Evolutionary conservation across 2,113 vertebrate genomes (phyloP).

Genomic region (Campylorhamphus procurvoides): DNA sequence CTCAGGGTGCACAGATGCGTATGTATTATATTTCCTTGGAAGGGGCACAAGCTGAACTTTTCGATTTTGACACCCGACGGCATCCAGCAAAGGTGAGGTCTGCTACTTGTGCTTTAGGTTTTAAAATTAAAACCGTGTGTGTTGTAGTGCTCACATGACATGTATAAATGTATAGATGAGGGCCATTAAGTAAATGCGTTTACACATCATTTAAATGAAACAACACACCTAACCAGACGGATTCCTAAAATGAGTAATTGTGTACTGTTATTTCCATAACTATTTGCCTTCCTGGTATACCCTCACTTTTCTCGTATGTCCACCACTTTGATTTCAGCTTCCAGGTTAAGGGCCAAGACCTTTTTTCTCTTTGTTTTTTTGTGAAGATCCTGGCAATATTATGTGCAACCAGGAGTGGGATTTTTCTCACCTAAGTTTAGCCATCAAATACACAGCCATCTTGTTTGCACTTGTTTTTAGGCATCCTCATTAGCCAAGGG

Average conservation of each 20-base stretch:
- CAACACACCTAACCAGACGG: constrained; percentile 63
- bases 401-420: background rate
- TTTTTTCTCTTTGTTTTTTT: background rate
- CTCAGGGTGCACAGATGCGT: constrained; percentile 65
- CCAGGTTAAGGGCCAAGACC: background rate
- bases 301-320: constrained; percentile 23
- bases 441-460: background rate
- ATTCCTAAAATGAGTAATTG: constrained; percentile 40
- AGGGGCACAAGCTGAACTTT: constrained; percentile 69
- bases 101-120: constrained; percentile 65
- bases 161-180: constrained; percentile 56
- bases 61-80: constrained; percentile 48
- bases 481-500: background rate
- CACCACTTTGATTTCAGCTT: constrained; percentile 21
- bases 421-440: background rate
- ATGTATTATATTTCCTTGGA: constrained; percentile 68
- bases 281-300: background rate
- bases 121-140: constrained; percentile 66
- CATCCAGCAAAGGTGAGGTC: constrained; percentile 70
- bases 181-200: constrained; percentile 59
- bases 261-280: constrained; percentile 49
- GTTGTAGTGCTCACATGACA: constrained; percentile 58
- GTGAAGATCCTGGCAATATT: background rate
- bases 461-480: background rate
- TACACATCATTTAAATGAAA: constrained; percentile 68